Percentiles rank a stretch among this genome's conserved stretches.
Evolutionary conservation across 2,888 invertebrate genomes (phyloP).

Genomic region (Hypena proboscidalis): DNA sequence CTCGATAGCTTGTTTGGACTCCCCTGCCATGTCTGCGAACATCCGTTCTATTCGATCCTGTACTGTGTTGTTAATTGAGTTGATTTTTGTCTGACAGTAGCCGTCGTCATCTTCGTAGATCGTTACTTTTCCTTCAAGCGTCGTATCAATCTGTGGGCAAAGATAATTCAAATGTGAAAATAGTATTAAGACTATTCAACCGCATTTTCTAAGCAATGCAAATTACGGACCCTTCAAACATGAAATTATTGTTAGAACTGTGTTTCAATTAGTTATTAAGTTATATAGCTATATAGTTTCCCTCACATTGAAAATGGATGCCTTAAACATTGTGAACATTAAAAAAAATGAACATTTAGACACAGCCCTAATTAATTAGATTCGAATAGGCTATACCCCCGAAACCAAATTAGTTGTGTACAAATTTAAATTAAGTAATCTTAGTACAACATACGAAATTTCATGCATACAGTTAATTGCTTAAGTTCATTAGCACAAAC

Average conservation of each 20-base stretch:
- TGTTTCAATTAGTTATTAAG: too few relatives aligned
- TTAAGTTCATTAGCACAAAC: background rate
- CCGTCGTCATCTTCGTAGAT: slow-evolving; percentile 75
- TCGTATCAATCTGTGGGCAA: slow-evolving; percentile 65
- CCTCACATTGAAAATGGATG: too few relatives aligned
- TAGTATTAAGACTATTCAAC: too few relatives aligned
- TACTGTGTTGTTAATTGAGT: slow-evolving; percentile 87
- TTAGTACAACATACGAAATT: background rate
- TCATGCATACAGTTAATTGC: background rate
- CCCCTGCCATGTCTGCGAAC: slow-evolving; percentile 90
- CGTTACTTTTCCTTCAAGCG: slow-evolving; percentile 62
- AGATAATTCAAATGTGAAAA: background rate
- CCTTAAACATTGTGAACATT: too few relatives aligned
- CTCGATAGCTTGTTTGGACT: slow-evolving; percentile 76
- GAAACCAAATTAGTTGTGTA: too few relatives aligned
- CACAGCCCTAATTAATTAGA: too few relatives aligned
- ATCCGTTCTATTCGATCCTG: slow-evolving; percentile 95
- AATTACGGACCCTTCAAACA: too few relatives aligned
- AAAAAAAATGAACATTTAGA: too few relatives aligned
- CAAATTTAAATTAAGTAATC: background rate
- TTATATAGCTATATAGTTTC: too few relatives aligned
- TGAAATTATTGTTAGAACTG: too few relatives aligned
- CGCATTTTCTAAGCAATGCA: too few relatives aligned
- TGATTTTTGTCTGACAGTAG: slow-evolving; percentile 72
- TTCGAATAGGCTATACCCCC: too few relatives aligned